phyloP scores from a whole-genome alignment of 37 sponge, comb jelly and placozoan species.

The Geodia barretti region DNA sequence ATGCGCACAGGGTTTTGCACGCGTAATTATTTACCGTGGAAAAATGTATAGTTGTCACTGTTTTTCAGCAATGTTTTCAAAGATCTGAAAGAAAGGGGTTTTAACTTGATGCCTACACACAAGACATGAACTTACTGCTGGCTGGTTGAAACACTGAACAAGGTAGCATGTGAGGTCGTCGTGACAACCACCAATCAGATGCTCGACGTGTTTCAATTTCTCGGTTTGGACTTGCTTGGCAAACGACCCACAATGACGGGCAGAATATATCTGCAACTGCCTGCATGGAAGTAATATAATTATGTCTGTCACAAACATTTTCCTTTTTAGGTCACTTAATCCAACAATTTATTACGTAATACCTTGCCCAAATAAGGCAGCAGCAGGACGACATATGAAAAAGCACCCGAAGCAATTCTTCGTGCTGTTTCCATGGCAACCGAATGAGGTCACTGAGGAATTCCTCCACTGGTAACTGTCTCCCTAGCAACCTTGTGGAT shows the following conservation, averaged over 20 bases:
- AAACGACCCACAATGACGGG: constrained; percentile 26
- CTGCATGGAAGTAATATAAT: not conserved
- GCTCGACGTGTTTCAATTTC: constrained; percentile 12
- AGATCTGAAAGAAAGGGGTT: too few relatives aligned
- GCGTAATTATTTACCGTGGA: too few relatives aligned
- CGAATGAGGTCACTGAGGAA: not conserved
- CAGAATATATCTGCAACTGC: constrained; percentile 32
- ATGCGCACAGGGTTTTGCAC: too few relatives aligned
- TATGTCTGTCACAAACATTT: not conserved
- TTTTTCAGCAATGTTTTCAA: too few relatives aligned
- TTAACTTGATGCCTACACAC: too few relatives aligned
- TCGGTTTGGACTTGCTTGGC: not conserved
- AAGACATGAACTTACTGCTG: constrained; percentile 10
- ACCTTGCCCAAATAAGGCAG: constrained; percentile 45
- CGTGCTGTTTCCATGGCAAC: not conserved
- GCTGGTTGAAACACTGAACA: constrained; percentile 3
- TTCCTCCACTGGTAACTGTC: not conserved
- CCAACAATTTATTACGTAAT: not conserved
- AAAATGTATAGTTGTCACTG: too few relatives aligned
- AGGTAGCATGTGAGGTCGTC: not conserved
- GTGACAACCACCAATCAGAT: not conserved
- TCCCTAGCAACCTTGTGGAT: not conserved
- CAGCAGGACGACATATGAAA: constrained; percentile 17
- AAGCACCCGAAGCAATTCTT: constrained; percentile 4
- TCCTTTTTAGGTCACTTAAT: not conserved